A percentile compares a stretch with the other conserved stretches of the same genome.
These are phyloP conservation scores for Lophura nycthemera DNA, from an alignment of 2,113 vertebrate genomes.

Conservation along the genomic window DNA sequence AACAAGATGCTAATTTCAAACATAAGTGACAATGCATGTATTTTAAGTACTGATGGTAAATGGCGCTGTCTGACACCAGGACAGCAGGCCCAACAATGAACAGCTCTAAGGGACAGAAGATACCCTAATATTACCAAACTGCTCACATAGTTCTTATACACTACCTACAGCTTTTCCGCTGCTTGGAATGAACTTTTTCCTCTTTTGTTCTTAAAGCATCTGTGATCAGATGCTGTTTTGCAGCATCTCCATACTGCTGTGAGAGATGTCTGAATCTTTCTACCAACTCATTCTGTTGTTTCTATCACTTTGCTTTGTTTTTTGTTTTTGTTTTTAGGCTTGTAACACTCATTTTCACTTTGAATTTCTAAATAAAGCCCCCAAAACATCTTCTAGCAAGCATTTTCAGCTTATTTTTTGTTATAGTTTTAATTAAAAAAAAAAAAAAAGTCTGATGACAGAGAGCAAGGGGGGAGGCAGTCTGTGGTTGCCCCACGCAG, in stretches of 20 bases:
- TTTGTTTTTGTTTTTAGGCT: neutral
- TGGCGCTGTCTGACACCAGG: neutral
- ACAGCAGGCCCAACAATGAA: rapidly evolving
- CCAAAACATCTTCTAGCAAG: neutral
- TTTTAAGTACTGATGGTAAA: neutral
- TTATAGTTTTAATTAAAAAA: neutral
- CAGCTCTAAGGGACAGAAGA: neutral
- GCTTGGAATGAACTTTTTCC: neutral
- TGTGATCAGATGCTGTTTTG: neutral
- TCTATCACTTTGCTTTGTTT: neutral
- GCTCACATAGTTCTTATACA: neutral
- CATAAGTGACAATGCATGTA: neutral
- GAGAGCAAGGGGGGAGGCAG: neutral
- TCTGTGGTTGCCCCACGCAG: neutral
- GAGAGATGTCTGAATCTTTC: neutral
- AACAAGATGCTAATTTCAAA: neutral
- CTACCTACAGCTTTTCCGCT: neutral
- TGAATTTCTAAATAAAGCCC: neutral
- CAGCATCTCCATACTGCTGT: neutral
- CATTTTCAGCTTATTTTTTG: neutral
- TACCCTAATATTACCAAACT: neutral
- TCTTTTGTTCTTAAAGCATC: neutral
- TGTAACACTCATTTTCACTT: neutral
- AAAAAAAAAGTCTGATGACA: neutral
- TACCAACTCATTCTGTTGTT: neutral